Evolutionary conservation across 2,797 vertebrate species (phyloP).

Genomic region (Falco cherrug): DNA sequence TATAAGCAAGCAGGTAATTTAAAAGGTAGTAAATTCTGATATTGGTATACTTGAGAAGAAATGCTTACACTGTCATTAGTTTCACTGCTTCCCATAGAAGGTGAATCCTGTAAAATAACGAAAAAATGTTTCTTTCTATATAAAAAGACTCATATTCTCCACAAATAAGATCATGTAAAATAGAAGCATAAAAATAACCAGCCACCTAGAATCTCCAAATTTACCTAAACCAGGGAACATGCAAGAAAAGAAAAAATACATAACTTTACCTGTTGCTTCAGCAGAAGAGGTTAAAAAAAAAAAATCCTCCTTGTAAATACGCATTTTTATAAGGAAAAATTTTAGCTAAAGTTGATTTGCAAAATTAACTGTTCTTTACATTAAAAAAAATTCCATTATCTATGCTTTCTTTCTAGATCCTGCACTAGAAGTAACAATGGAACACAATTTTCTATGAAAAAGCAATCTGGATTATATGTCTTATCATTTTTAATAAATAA

Average conservation of each 20-base stretch:
- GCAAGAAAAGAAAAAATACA: background rate
- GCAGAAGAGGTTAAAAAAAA: background rate
- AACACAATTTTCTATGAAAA: background rate
- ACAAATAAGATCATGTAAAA: background rate
- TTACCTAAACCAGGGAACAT: background rate
- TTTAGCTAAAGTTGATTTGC: background rate
- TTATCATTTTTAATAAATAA: background rate
- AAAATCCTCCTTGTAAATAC: background rate
- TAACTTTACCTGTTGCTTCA: background rate
- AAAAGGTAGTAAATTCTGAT: background rate
- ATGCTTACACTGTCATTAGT: slow-evolving; percentile 24
- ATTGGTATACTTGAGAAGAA: background rate
- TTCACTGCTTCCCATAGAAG: slow-evolving; percentile 4
- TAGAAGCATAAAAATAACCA: background rate
- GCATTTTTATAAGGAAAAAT: background rate
- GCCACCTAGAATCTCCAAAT: background rate
- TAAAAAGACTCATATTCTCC: background rate
- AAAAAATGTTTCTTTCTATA: background rate
- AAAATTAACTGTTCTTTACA: background rate
- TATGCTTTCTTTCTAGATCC: background rate
- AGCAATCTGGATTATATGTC: background rate
- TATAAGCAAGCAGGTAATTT: background rate
- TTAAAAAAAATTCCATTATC: background rate
- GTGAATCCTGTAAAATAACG: slow-evolving; percentile 52
- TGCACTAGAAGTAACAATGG: background rate